Evolutionary conservation across 1,140 invertebrate species (phyloP).

Genomic region (Drosophila seguyi): DNA sequence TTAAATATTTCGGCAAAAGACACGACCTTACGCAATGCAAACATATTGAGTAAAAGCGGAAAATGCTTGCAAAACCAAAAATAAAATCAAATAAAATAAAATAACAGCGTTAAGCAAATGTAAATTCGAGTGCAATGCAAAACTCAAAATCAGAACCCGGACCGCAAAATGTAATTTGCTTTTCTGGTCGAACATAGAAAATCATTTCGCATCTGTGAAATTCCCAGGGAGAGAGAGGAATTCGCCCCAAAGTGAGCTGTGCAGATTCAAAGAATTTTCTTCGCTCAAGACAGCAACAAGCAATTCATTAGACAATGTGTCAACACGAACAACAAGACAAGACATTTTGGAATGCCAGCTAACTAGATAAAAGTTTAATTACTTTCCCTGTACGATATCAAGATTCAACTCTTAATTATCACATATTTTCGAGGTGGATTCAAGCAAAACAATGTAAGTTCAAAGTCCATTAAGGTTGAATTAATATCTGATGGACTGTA

Average conservation of each 20-base stretch:
- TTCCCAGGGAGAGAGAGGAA: conserved; percentile 17
- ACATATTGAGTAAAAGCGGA: conserved; percentile 43
- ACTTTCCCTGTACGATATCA: conserved; percentile 20
- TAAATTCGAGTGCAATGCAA: conserved; percentile 25
- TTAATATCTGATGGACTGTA: conserved; percentile 1
- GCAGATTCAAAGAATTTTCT: conserved; percentile 14
- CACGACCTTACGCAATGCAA: conserved; percentile 62
- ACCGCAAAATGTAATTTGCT: conserved; percentile 42
- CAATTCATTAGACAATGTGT: conserved; percentile 42
- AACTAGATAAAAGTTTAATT: conserved; percentile 44
- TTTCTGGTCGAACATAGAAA: conserved; percentile 19
- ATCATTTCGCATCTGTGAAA: conserved; percentile 5
- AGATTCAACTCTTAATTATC: conserved; percentile 24
- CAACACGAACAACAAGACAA: conserved; percentile 4
- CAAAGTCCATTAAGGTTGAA: conserved; percentile 14
- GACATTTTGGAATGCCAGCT: conserved; percentile 17
- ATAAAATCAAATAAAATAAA: conserved; percentile 36
- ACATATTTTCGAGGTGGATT: conserved; percentile 4
- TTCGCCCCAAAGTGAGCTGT: conserved; percentile 1
- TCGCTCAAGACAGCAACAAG: conserved; percentile 18
- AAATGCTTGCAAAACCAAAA: conserved; percentile 33
- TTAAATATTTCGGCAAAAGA: conserved; percentile 49
- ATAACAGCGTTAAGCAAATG: conserved; percentile 19
- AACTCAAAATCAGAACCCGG: conserved; percentile 25
- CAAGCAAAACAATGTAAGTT: conserved; percentile 23